These are phyloP conservation scores for Diadema setosum DNA, from an alignment of 35 echinoderm and acorn worm species.

Conservation along the genomic window DNA sequence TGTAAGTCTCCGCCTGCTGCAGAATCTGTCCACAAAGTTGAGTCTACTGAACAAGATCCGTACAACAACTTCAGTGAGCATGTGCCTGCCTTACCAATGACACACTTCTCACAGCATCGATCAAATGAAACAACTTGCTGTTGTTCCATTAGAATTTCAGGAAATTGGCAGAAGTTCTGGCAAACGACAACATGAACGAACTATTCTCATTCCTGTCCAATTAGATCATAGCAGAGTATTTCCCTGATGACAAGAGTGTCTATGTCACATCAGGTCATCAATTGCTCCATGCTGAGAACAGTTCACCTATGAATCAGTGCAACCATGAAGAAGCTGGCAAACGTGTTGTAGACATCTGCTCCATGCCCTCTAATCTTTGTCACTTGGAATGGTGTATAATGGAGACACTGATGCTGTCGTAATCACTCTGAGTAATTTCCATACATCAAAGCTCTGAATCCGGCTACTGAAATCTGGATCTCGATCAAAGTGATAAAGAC, in stretches of 20 bases:
- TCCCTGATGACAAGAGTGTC: neutral
- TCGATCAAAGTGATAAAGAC: no score
- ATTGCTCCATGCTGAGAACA: no score
- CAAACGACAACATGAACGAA: neutral
- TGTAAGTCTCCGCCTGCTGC: neutral
- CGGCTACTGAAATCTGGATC: no score
- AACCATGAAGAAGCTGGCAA: neutral
- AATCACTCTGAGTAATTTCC: no score
- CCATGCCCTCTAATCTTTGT: no score
- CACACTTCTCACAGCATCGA: neutral
- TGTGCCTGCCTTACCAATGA: conserved; percentile 5
- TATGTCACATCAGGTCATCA: neutral
- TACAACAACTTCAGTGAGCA: neutral
- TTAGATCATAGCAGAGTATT: neutral
- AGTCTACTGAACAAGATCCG: neutral
- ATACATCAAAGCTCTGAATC: no score
- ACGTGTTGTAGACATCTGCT: neutral
- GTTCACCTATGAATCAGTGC: neutral
- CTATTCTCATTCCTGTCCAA: conserved; percentile 14
- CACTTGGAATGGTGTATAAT: no score
- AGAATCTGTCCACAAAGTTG: neutral
- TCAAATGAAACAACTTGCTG: conserved; percentile 13
- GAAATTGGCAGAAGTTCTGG: neutral
- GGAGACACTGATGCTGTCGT: no score
- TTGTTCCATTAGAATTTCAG: conserved; percentile 16